Conservation (phyloP, 2,113 vertebrate genomes). For the Nesoenas mayeri region DNA sequence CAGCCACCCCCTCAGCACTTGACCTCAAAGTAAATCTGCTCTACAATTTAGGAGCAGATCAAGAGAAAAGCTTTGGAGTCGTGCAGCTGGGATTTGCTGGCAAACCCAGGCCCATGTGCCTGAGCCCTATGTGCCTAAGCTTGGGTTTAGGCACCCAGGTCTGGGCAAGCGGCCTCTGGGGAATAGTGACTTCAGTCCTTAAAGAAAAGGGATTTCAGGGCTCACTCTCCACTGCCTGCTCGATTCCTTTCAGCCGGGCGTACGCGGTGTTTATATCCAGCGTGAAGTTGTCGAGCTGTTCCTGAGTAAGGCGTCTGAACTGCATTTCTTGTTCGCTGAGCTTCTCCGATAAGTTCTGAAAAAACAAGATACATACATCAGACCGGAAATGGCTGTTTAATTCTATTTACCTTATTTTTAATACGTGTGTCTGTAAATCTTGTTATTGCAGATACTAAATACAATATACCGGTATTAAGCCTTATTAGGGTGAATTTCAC, state of each 20-base stretch:
- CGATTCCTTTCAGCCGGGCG: slow-evolving; percentile 90
- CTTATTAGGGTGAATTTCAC: neutral
- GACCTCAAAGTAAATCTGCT: neutral
- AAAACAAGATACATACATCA: neutral
- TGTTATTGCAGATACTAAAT: neutral
- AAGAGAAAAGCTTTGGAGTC: rapidly evolving
- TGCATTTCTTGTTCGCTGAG: slow-evolving; percentile 88
- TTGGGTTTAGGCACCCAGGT: neutral
- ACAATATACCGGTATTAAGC: neutral
- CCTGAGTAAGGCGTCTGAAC: slow-evolving; percentile 88
- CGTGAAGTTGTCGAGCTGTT: slow-evolving; percentile 94
- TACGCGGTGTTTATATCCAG: slow-evolving; percentile 95
- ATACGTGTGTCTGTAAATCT: neutral
- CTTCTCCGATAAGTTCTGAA: slow-evolving; percentile 85
- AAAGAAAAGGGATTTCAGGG: neutral
- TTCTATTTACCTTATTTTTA: neutral
- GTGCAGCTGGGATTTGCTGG: rapidly evolving
- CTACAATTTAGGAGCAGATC: rapidly evolving
- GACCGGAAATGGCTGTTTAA: neutral
- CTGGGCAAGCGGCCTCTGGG: neutral
- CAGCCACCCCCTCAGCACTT: rapidly evolving
- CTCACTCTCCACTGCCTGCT: slow-evolving; percentile 96
- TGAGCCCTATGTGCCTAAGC: rapidly evolving
- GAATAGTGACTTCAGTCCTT: rapidly evolving
- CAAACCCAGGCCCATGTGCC: too few species aligned